Base-by-base conservation (phyloP, 2,113 vertebrate species). In the Corythornis cristatus region DNA sequence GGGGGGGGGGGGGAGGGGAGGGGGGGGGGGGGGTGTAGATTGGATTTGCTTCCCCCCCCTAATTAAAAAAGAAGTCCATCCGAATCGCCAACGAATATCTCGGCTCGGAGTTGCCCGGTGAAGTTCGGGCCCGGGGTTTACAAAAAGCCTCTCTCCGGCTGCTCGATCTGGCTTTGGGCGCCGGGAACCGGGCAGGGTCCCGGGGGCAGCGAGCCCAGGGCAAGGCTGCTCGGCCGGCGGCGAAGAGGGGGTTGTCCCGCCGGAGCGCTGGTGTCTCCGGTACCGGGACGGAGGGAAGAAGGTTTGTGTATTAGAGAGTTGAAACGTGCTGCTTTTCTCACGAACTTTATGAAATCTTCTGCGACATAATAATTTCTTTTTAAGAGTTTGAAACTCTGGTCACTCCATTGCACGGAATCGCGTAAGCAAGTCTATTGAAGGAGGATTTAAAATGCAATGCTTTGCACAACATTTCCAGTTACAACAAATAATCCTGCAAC, bases 401-500 rank as follows among this genome's bases (percentile, higher is more conserved):
- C 96, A 75, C 65, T 74, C 92, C 37, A 60, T 94, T 78, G 84
- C 90, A 84, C 60, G 74, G 96, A 89, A 93, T 96, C 92, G 93
- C 95, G 67, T 91, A 94, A 95, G 90, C 91, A 61, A 74, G 67
- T 94, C 93, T 66, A 87, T 80, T 64, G 94, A 97, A 97, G 97
- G 94, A 85, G 96, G 98, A 97, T 98, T 98, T 96, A 92, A 92
- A 96, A 93, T 82, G 92, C 97, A 96, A 93, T 93, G 86, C 96
- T 97, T 95, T 95, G 96, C 96, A 96, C 97, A 93, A 93, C 96
- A 73, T 96, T 97, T 94, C 95, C 96, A 97, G 95, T 95, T 95
- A 71, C 94, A 93, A 79, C 94, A 80, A 97, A 97, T 98, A 98
- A 98, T 97, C 97, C 98, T 96, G 97, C 97, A 91, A 96, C 94